A percentile compares a stretch with the other conserved stretches of the same genome.
phyloP scores from a whole-genome alignment of 1,140 invertebrate species.

The Halictus rubicundus region DNA sequence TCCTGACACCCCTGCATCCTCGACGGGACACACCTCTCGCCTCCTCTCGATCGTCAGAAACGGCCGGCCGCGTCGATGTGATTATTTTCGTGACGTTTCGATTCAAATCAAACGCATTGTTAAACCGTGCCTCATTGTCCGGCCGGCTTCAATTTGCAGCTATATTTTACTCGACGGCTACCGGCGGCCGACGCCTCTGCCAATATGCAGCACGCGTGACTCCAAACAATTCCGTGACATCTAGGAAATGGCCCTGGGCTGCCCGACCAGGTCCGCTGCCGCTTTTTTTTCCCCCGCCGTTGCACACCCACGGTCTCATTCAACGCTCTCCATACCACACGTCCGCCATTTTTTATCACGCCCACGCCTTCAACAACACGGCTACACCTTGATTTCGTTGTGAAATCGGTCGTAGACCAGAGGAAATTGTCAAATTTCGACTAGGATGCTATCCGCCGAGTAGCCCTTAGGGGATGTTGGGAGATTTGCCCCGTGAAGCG shows the following conservation, averaged over 20 bases:
- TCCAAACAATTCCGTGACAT: slow-evolving; percentile 40
- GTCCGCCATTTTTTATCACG: no score
- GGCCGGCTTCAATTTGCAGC: slow-evolving; percentile 69
- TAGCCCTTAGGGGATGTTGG: no score
- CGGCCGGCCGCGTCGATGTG: slow-evolving; percentile 57
- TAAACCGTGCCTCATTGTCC: slow-evolving; percentile 69
- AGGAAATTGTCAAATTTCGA: no score
- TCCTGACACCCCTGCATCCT: no score
- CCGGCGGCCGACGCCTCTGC: background rate
- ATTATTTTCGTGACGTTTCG: slow-evolving; percentile 76
- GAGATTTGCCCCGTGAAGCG: no score
- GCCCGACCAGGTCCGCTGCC: background rate
- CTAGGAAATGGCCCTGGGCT: slow-evolving; percentile 33
- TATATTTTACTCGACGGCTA: slow-evolving; percentile 67
- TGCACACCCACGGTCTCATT: background rate
- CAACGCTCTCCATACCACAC: background rate
- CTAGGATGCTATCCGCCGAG: no score
- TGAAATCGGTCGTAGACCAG: no score
- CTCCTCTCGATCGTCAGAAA: background rate
- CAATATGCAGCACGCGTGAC: slow-evolving; percentile 33
- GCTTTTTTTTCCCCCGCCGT: background rate
- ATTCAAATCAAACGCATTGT: slow-evolving; percentile 75
- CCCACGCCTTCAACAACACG: no score
- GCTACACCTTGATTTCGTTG: no score
- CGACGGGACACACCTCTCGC: background rate